phyloP scores from a whole-genome alignment of 2,113 vertebrate species.

The Paedocypris sp. region DNA sequence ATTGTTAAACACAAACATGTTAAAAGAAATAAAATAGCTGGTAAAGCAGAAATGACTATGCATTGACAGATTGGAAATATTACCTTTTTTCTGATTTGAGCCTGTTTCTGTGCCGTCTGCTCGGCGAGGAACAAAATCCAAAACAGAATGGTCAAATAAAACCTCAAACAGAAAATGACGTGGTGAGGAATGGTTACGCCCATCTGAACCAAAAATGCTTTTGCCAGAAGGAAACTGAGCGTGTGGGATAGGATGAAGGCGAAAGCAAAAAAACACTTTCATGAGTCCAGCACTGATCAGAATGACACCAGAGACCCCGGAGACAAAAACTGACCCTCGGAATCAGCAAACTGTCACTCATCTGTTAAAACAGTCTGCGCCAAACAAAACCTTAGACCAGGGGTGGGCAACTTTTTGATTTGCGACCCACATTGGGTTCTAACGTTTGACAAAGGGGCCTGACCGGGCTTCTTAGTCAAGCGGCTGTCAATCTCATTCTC shows the following conservation, averaged over 20 bases:
- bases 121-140: constrained; percentile 14
- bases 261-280: constrained; percentile 29
- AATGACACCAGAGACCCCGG: constrained; percentile 38
- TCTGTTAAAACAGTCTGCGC: background rate
- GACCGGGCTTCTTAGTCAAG: too few relatives aligned
- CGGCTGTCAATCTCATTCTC: too few relatives aligned
- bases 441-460: too few relatives aligned
- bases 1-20: background rate
- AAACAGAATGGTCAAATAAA: constrained; percentile 20
- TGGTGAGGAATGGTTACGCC: background rate
- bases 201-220: constrained; percentile 36
- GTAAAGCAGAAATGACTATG: too few relatives aligned
- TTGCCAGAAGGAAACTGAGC: constrained; percentile 18
- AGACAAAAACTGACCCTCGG: constrained; percentile 22
- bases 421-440: too few relatives aligned
- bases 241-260: constrained; percentile 37
- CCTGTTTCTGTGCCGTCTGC: constrained; percentile 91
- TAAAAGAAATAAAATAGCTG: constrained; percentile 52
- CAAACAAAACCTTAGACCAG: too few relatives aligned
- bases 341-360: constrained; percentile 22
- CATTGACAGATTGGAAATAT: too few relatives aligned
- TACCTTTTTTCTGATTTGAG: constrained; percentile 96
- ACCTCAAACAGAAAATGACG: background rate
- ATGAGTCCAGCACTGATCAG: constrained; percentile 30
- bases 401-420: too few relatives aligned